These are phyloP conservation scores for Uloborus plumipes DNA, from an alignment of 2,888 invertebrate species.

Conservation along the genomic window DNA sequence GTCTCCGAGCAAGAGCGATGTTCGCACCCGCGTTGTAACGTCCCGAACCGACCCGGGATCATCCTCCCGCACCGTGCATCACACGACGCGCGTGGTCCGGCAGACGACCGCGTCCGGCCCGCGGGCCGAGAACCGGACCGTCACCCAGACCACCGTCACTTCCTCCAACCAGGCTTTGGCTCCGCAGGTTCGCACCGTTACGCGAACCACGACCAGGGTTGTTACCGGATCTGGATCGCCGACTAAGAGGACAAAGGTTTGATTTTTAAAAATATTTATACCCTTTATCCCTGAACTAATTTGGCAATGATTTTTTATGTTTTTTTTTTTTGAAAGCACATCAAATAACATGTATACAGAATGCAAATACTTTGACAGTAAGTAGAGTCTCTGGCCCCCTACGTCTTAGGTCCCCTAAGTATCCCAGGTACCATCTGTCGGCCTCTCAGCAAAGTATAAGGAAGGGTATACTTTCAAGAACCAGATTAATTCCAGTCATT, in stretches of 20 bases:
- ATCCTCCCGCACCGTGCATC: constrained; percentile 16
- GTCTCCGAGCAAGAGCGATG: constrained; percentile 5
- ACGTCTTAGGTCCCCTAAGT: no score
- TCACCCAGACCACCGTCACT: constrained; percentile 55
- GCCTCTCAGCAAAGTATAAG: no score
- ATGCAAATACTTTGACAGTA: no score
- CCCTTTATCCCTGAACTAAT: no score
- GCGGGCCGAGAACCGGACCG: constrained; percentile 5
- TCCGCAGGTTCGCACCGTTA: constrained; percentile 55
- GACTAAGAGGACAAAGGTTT: constrained; percentile 30
- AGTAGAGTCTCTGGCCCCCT: no score
- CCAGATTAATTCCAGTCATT: no score
- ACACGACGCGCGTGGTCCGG: constrained; percentile 28
- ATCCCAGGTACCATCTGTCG: no score
- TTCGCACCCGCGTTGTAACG: constrained; percentile 28
- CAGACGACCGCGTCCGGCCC: neutral
- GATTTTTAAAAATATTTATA: neutral
- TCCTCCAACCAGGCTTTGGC: constrained; percentile 32
- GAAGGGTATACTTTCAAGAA: no score
- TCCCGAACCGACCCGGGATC: constrained; percentile 5
- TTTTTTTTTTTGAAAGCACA: no score
- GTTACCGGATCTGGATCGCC: constrained; percentile 10
- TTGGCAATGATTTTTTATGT: no score
- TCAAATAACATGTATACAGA: no score
- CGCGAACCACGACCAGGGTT: constrained; percentile 40